A percentile compares a stretch with the other conserved stretches of the same genome.
phyloP scores from a whole-genome alignment of 2,113 vertebrate genomes.

The Chiloscyllium plagiosum region DNA sequence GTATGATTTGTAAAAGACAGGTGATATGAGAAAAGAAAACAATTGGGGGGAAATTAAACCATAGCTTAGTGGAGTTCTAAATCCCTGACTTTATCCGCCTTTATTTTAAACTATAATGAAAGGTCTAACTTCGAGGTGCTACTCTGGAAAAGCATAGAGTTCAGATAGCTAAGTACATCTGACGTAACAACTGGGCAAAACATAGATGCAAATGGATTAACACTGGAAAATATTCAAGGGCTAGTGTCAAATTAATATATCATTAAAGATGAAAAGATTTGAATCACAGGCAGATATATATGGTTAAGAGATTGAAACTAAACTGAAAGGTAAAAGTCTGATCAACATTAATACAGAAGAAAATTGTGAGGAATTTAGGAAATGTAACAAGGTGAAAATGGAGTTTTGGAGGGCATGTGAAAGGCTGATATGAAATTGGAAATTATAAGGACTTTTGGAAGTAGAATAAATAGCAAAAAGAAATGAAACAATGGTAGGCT shows the following conservation, averaged over 20 bases:
- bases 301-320: not conserved
- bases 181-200: not conserved
- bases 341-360: not conserved
- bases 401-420: not conserved
- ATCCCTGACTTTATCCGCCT: not conserved
- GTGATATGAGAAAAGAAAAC: not conserved
- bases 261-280: not conserved
- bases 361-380: not conserved
- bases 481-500: not conserved
- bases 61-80: not conserved
- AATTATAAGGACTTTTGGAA: not conserved
- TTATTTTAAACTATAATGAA: not conserved
- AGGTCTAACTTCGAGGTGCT: not conserved
- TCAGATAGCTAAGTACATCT: not conserved
- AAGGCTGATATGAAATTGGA: not conserved
- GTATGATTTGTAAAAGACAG: not conserved
- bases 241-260: not conserved
- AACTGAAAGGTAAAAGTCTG: not conserved
- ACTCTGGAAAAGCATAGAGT: not conserved
- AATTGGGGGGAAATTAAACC: too few relatives aligned
- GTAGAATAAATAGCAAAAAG: not conserved
- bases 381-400: not conserved
- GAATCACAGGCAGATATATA: not conserved
- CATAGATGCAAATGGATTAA: not conserved
- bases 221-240: not conserved